A percentile compares a stretch with the other conserved stretches of the same genome.
These are phyloP conservation scores for Pipistrellus pygmaeus DNA, from an alignment of 2,797 vertebrate species.

Conservation along the genomic window DNA sequence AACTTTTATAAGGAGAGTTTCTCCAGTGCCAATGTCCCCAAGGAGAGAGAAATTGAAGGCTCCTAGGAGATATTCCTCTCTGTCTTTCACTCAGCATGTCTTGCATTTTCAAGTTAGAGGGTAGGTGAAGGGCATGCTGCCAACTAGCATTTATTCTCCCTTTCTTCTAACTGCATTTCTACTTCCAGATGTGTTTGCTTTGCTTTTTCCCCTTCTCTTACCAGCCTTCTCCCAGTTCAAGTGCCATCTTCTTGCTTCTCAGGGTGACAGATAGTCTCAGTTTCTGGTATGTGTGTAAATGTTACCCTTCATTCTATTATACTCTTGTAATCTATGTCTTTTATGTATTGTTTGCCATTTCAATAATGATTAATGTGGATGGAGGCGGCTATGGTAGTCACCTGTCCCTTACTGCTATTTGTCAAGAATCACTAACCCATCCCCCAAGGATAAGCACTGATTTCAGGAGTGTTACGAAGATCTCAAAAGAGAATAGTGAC, in stretches of 20 bases:
- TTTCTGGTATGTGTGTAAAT: neutral
- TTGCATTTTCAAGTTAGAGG: neutral
- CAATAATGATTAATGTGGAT: neutral
- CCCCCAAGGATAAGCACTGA: neutral
- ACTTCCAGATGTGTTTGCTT: neutral
- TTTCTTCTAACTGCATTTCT: neutral
- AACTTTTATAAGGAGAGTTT: neutral
- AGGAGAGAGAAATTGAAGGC: neutral
- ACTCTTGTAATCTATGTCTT: neutral
- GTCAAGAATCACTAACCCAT: neutral
- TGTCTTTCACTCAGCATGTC: accelerated
- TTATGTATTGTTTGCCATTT: neutral
- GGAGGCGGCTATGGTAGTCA: neutral
- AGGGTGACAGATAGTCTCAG: neutral
- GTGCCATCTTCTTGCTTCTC: neutral
- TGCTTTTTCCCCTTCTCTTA: neutral
- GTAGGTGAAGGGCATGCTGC: neutral
- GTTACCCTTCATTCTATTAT: neutral
- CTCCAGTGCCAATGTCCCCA: neutral
- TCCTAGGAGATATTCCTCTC: neutral
- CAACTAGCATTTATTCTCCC: neutral
- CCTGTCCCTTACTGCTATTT: neutral
- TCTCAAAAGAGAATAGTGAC: neutral
- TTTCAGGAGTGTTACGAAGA: neutral
- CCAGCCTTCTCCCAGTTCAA: accelerated